Base-by-base conservation (phyloP, 2,113 vertebrate genomes). In the Thryonomys swinderianus region DNA sequence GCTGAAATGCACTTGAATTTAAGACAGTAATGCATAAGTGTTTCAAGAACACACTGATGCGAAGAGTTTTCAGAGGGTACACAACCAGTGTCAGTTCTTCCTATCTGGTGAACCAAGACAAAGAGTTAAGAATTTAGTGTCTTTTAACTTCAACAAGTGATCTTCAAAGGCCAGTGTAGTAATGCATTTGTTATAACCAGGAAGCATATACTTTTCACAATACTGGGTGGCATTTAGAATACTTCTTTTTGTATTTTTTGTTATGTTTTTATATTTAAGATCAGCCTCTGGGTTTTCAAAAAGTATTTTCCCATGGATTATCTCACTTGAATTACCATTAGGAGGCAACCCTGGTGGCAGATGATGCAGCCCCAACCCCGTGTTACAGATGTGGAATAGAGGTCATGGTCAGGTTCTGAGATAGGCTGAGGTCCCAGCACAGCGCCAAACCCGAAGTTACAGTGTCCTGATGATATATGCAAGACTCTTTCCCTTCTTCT, bases 251-350 rank as follows among this genome's bases (percentile, higher is more conserved):
- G 9, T 67, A n/a, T 51, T 73, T 91, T 66, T 90, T 82, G 30
- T 94, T 67, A 9, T 61, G 27, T 69, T 79, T 90, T 94, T 90
- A 69, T 64, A 73, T n/a, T 34, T 53, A 91, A 95, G 40, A 30
- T 53, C 25, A 80, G 17, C 25, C 13, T 12, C 13, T 37, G 30
- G 4, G 6, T 2, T 45, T 82, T 53, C 25, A 66, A n/a, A 79
- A 67, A 80, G 74, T 87, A 88, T 92, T 90, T 96, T 97, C 95
- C 95, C 93, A 90, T 95, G 96, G 96, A 94, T 96, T 53, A 74
- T 90, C 95, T 97, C 92, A 74, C 85, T 64, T 48, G 37, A 67
- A 85, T 90, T 12, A 61, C 37, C 62, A 82, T 55, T 86, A 69
- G 20, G 42, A 82, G 81, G 66, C 37, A 69, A 0, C 73, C 79